Percentiles rank a stretch among this genome's conserved stretches.
Conservation (phyloP, 2,113 vertebrate species). For the Daboia siamensis region DNA sequence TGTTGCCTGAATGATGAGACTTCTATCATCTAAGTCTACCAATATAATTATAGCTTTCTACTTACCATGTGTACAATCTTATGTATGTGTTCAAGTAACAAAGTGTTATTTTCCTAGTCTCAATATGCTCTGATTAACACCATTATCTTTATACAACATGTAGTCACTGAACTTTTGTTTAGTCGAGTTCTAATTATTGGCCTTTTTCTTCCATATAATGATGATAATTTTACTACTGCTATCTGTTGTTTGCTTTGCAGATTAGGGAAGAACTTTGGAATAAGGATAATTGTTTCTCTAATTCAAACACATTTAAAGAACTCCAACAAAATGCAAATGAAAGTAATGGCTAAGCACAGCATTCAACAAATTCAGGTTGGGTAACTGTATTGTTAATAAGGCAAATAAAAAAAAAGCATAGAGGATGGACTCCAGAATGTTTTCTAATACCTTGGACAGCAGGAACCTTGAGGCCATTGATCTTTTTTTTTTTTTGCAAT, state of each 20-base stretch:
- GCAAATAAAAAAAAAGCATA: not conserved
- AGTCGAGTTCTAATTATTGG: constrained; percentile 5
- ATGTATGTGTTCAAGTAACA: not conserved
- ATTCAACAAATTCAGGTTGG: not conserved
- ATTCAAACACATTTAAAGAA: not conserved
- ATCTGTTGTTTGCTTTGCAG: constrained; percentile 11
- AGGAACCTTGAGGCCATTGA: not conserved
- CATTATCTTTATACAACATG: constrained; percentile 13
- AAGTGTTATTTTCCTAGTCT: not conserved
- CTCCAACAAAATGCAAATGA: not conserved
- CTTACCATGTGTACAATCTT: not conserved
- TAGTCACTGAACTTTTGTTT: constrained; percentile 7
- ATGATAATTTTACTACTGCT: not conserved
- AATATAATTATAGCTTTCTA: not conserved
- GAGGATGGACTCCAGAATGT: not conserved
- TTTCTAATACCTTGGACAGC: not conserved
- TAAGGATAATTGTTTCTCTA: not conserved
- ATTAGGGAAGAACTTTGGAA: not conserved
- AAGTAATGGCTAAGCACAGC: not conserved
- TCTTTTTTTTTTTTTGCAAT: not conserved
- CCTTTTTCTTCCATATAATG: constrained; percentile 2
- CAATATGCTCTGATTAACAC: not conserved
- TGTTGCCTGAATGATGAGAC: not conserved
- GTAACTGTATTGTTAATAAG: not conserved
- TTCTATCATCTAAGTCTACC: not conserved